These are phyloP conservation scores for Dryas iulia DNA, from an alignment of 1,140 invertebrate genomes.

Conservation along the genomic window DNA sequence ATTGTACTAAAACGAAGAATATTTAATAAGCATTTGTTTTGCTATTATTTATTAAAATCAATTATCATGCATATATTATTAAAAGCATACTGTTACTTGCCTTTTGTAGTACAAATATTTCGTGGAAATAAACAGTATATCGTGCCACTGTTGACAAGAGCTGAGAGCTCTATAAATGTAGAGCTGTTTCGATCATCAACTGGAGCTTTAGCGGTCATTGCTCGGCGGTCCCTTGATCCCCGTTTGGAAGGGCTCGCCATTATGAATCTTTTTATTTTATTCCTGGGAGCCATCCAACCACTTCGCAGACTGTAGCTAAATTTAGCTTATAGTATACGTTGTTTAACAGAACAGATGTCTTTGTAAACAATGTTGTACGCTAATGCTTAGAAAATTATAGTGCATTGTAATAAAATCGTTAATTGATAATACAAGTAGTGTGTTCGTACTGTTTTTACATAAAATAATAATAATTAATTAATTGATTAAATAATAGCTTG, in stretches of 20 bases:
- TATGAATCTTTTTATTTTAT: conserved; percentile 27
- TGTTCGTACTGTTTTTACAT: too few species aligned
- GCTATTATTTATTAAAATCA: too few species aligned
- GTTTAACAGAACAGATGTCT: neutral
- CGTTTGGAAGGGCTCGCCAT: conserved; percentile 39
- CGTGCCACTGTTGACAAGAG: neutral
- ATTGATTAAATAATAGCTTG: too few species aligned
- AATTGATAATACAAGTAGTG: too few species aligned
- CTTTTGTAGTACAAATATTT: neutral
- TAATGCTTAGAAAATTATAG: neutral
- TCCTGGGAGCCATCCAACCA: conserved; percentile 50
- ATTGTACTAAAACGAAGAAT: too few species aligned
- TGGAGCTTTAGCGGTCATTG: conserved; percentile 29
- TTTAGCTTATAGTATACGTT: conserved; percentile 23
- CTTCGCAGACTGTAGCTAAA: conserved; percentile 35
- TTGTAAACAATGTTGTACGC: neutral
- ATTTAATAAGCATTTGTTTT: too few species aligned
- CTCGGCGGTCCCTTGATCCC: conserved; percentile 20
- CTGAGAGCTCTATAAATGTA: neutral
- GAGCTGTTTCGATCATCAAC: conserved; percentile 19
- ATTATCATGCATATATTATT: neutral
- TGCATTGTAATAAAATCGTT: too few species aligned
- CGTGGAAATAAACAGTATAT: neutral
- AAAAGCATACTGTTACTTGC: neutral
- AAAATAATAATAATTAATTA: too few species aligned